Percentiles rank a stretch among this genome's conserved stretches.
These are phyloP conservation scores for Euleptes europaea DNA, from an alignment of 2,113 vertebrate genomes.

Conservation along the genomic window DNA sequence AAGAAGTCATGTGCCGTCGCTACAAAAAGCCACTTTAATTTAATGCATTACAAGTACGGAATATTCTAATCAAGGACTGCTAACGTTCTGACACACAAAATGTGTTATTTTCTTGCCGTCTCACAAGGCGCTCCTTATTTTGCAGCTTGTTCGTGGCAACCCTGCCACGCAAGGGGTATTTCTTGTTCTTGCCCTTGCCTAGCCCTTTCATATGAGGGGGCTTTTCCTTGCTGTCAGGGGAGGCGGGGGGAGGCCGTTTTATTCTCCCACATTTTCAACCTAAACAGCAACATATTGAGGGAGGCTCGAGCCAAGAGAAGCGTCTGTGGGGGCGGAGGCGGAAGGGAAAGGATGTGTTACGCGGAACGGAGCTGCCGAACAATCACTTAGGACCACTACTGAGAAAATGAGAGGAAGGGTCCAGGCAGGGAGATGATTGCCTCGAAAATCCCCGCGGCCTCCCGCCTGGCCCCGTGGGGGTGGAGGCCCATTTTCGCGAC, in stretches of 20 bases:
- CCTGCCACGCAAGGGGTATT: background rate
- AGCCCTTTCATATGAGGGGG: background rate
- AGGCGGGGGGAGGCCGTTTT: background rate
- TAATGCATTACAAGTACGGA: too few species aligned
- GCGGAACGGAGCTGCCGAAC: background rate
- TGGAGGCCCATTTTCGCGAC: background rate
- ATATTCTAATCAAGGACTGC: too few species aligned
- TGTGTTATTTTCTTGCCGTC: too few species aligned
- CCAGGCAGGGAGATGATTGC: fast-evolving
- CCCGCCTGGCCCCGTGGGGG: fast-evolving
- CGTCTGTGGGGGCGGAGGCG: fast-evolving
- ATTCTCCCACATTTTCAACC: background rate
- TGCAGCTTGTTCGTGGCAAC: too few species aligned
- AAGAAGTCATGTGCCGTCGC: too few species aligned
- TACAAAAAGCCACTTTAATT: too few species aligned
- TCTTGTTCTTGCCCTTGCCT: background rate
- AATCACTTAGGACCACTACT: fast-evolving
- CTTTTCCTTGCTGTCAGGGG: fast-evolving
- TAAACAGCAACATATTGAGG: fast-evolving
- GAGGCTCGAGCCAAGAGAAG: fast-evolving
- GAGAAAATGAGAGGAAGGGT: background rate
- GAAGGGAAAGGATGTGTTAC: background rate
- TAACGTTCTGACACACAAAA: too few species aligned
- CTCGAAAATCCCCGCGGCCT: background rate
- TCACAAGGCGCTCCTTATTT: too few species aligned